phyloP scores from a whole-genome alignment of 1,140 invertebrate genomes.

The Drosophila mayri region DNA sequence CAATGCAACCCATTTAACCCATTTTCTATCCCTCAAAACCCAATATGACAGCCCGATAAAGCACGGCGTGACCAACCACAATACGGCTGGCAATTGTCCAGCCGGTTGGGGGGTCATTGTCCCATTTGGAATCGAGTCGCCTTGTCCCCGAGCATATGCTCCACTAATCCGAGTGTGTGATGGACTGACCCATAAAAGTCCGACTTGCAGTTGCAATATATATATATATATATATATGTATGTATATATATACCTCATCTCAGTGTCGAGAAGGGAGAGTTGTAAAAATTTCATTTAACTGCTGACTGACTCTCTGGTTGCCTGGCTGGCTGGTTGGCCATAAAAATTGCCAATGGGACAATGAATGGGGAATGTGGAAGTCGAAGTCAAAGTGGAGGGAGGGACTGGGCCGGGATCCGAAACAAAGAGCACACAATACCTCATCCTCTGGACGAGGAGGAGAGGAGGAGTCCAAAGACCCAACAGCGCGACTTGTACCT shows the following conservation, averaged over 20 bases:
- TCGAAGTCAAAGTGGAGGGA: neutral
- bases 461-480: neutral
- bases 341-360: conserved; percentile 71
- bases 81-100: conserved; percentile 40
- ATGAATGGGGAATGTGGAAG: conserved; percentile 36
- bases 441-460: neutral
- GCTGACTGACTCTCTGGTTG: conserved; percentile 9
- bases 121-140: conserved; percentile 16
- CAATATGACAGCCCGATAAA: neutral
- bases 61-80: conserved; percentile 42
- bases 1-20: conserved; percentile 1
- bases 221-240: neutral
- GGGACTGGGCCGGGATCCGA: conserved; percentile 1
- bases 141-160: conserved; percentile 55
- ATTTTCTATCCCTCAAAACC: neutral
- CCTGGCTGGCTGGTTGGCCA: conserved; percentile 29
- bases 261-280: conserved; percentile 14
- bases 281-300: conserved; percentile 59
- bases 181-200: conserved; percentile 66
- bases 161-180: conserved; percentile 55
- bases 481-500: conserved; percentile 30
- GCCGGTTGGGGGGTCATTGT: conserved; percentile 17
- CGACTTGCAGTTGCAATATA: conserved; percentile 52
- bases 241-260: neutral
- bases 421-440: conserved; percentile 37